A percentile compares a stretch with the other conserved stretches of the same genome.
Evolutionary conservation across 2,888 invertebrate genomes (phyloP).

Genomic region (Aricia artaxerxes): DNA sequence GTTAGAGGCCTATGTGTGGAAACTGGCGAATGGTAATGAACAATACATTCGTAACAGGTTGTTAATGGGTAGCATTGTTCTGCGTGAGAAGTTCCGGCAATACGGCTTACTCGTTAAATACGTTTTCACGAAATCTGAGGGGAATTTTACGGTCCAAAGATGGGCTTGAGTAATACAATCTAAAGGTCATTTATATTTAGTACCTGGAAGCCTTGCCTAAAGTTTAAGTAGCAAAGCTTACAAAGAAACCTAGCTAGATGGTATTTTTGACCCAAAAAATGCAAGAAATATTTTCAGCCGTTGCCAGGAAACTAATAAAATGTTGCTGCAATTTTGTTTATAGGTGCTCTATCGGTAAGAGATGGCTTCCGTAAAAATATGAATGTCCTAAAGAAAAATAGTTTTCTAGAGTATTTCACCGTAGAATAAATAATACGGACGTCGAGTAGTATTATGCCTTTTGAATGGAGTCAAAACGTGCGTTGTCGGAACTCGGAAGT

Average conservation of each 20-base stretch:
- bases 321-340: too few relatives aligned
- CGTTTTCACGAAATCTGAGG: not conserved
- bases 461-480: conserved; percentile 11
- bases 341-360: too few relatives aligned
- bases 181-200: not conserved
- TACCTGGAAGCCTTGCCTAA: not conserved
- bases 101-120: conserved; percentile 17
- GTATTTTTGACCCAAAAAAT: too few relatives aligned
- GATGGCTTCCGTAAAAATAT: not conserved
- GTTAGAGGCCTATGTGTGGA: conserved; percentile 22
- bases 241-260: too few relatives aligned
- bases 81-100: conserved; percentile 21
- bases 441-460: not conserved
- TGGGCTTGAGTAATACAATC: not conserved
- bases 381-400: not conserved
- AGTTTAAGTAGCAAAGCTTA: not conserved
- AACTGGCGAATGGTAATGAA: conserved; percentile 19
- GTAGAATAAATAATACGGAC: not conserved
- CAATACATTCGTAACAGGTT: conserved; percentile 28
- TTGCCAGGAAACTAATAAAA: too few relatives aligned
- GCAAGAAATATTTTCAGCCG: too few relatives aligned
- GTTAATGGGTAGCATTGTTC: conserved; percentile 26
- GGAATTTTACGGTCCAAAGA: not conserved
- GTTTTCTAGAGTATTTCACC: not conserved
- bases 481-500: conserved; percentile 18